Evolutionary conservation across 2,113 vertebrate genomes (phyloP), one percentile per base, ranked within the genome.

Genomic region (Hydrochoerus hydrochaeris): DNA sequence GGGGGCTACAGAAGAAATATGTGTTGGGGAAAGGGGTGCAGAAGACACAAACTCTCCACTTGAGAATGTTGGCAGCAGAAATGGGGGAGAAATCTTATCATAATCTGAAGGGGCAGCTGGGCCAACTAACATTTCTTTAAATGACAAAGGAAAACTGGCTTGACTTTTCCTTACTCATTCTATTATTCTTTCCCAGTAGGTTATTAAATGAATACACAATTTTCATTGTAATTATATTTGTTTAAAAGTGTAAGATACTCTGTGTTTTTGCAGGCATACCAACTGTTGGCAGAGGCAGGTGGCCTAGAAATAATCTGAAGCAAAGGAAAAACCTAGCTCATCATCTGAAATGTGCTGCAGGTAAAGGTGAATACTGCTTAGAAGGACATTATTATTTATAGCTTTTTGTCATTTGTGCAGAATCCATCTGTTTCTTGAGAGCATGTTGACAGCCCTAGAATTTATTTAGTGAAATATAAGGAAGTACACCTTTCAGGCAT

Each of bases 191-290:
- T 0, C 49, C 30, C 10, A 28, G 22, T 88, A 90, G 30, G 52
- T 94, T 92, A 96, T 92, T 85, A 62, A 81, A 88, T 92, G 71
- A 90, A 78, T 73, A n/a, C 4, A 87, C 2, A 52, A 9, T 52
- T 96, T 92, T 85, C 85, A 87, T 87, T 91, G 71, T 97, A 96
- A 95, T 85, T 83, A 22, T 92, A 82, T 96, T 95, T 96, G 41
- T 44, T 71, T 85, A 91, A 92, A 89, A 90, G 46, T 83, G 95
- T 69, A 92, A 95, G 46, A 81, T 81, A 35, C 82, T 90, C 85
- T 75, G 69, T 69, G 84, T 93, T 92, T 81, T 95, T 73, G 90
- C 41, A 84, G 65, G 88, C 60, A 71, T n/a, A 71, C 63, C 63
- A 91, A 65, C 60, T 67, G 28, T 26, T 77, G 82, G 90, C 54